Percentiles rank a stretch among this genome's conserved stretches.
Evolutionary conservation across 2,888 invertebrate genomes (phyloP).

Genomic region (Drepanosiphum platanoidis): DNA sequence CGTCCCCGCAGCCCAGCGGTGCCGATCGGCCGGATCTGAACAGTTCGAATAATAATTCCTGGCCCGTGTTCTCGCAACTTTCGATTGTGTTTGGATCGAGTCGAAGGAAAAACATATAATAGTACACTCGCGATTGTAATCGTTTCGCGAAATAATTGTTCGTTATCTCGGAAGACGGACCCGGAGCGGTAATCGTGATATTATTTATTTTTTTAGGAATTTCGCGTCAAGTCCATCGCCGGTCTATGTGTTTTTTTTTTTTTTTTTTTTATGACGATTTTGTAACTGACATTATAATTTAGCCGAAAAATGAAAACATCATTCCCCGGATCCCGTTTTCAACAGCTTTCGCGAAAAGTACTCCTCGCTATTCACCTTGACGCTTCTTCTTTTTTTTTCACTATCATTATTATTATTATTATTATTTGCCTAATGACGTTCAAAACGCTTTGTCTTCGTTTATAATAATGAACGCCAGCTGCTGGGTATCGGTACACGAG

Average conservation of each 20-base stretch:
- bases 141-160: neutral
- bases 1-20: neutral
- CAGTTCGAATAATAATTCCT: neutral
- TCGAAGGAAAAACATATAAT: neutral
- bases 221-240: neutral
- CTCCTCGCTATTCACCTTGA: constrained; percentile 8
- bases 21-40: neutral
- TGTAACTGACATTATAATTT: neutral
- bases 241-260: neutral
- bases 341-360: neutral
- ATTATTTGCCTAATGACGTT: neutral
- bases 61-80: neutral
- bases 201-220: neutral
- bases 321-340: neutral
- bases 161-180: neutral
- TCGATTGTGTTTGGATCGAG: neutral
- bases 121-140: neutral
- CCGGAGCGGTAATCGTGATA: neutral
- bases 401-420: too few species aligned
- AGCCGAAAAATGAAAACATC: neutral
- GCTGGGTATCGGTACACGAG: neutral
- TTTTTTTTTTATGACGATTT: too few species aligned
- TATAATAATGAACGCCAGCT: neutral
- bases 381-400: neutral
- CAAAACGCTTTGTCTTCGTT: constrained; percentile 11